Evolutionary conservation across 2,888 invertebrate genomes (phyloP).

Genomic region (Nomada fucata): DNA sequence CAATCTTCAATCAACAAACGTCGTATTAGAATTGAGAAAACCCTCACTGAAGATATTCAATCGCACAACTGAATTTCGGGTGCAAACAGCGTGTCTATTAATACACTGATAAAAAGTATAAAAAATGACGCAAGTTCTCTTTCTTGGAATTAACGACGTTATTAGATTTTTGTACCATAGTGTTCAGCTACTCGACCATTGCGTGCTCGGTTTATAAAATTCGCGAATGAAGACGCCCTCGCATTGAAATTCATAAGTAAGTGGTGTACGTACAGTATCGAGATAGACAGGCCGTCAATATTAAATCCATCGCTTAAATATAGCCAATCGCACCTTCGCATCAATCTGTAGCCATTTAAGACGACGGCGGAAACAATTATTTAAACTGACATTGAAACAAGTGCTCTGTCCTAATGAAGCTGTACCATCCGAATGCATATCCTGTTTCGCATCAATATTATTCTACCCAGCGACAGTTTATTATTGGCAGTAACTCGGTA

Average conservation of each 20-base stretch:
- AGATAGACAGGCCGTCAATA: slow-evolving; percentile 36
- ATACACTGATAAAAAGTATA: not conserved
- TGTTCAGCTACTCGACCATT: not conserved
- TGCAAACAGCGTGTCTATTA: not conserved
- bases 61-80: not conserved
- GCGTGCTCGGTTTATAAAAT: slow-evolving; percentile 6
- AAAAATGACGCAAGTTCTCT: not conserved
- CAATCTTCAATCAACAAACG: not conserved
- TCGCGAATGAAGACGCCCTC: slow-evolving; percentile 8
- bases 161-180: slow-evolving; percentile 1
- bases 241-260: slow-evolving; percentile 53
- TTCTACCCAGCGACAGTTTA: not conserved
- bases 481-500: too few relatives aligned
- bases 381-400: slow-evolving; percentile 33
- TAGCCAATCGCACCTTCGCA: slow-evolving; percentile 20
- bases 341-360: slow-evolving; percentile 47
- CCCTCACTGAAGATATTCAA: not conserved
- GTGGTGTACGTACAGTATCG: slow-evolving; percentile 36
- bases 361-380: slow-evolving; percentile 47
- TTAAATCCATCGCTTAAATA: slow-evolving; percentile 31
- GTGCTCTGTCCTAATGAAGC: slow-evolving; percentile 3
- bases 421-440: slow-evolving; percentile 17
- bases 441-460: not conserved
- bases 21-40: not conserved
- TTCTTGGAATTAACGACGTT: slow-evolving; percentile 3